A percentile compares a stretch with the other conserved stretches of the same genome.
phyloP scores from a whole-genome alignment of 2,888 invertebrate species.

The Agonopterix arenella region DNA sequence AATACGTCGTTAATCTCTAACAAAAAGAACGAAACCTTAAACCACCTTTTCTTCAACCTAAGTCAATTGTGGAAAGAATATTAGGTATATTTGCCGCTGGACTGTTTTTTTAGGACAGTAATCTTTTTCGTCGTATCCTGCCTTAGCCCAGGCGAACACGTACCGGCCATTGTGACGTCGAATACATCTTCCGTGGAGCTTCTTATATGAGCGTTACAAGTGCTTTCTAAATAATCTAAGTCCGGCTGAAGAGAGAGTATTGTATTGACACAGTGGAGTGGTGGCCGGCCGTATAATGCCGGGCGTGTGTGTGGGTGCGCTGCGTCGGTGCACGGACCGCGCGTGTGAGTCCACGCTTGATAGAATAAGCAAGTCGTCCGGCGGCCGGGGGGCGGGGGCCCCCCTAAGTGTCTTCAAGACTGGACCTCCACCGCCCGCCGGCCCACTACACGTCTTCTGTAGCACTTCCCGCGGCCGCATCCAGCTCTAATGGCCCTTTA shows the following conservation, averaged over 20 bases:
- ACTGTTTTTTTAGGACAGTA: constrained; percentile 76
- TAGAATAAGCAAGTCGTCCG: constrained; percentile 77
- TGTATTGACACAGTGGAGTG: constrained; percentile 78
- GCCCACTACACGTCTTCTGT: constrained; percentile 72
- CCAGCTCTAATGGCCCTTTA: constrained; percentile 65
- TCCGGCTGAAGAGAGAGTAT: constrained; percentile 77
- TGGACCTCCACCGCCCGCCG: constrained; percentile 65
- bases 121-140: constrained; percentile 70
- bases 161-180: constrained; percentile 73
- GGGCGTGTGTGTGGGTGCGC: constrained; percentile 39
- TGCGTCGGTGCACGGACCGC: constrained; percentile 21
- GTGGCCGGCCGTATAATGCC: constrained; percentile 76
- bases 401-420: constrained; percentile 71
- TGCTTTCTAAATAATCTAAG: constrained; percentile 79
- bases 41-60: constrained; percentile 32
- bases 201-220: constrained; percentile 79
- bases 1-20: not conserved
- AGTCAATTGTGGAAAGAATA: constrained; percentile 59
- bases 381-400: constrained; percentile 45
- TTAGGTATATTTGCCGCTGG: constrained; percentile 63
- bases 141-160: constrained; percentile 66
- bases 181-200: constrained; percentile 71
- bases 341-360: constrained; percentile 70
- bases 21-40: constrained; percentile 32
- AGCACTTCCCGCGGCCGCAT: constrained; percentile 69